These are phyloP conservation scores for Candidula unifasciata DNA, from an alignment of 2,888 invertebrate species.

Conservation along the genomic window DNA sequence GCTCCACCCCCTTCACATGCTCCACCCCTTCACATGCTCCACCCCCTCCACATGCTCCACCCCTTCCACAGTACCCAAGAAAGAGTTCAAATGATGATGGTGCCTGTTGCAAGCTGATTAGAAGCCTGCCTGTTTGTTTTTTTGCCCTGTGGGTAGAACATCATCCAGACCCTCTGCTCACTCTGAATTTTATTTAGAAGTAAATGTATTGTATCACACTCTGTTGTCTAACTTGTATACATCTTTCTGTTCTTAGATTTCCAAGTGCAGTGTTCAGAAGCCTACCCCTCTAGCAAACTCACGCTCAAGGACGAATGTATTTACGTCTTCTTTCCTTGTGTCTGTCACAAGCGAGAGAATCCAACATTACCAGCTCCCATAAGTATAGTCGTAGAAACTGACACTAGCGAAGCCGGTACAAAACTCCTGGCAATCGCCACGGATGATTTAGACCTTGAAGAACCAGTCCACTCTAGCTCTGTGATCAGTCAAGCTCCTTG, in stretches of 20 bases:
- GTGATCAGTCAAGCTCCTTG: constrained; percentile 3
- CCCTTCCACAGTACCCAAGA: too few relatives aligned
- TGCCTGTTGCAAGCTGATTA: too few relatives aligned
- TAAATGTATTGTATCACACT: too few relatives aligned
- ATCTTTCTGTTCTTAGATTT: not conserved
- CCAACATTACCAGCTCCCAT: not conserved
- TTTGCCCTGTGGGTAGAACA: too few relatives aligned
- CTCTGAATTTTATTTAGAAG: too few relatives aligned
- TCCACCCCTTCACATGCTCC: too few relatives aligned
- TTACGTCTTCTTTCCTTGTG: constrained; percentile 39
- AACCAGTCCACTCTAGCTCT: not conserved
- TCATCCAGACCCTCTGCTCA: too few relatives aligned
- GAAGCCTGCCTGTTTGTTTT: too few relatives aligned
- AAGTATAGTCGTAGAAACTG: constrained; percentile 1
- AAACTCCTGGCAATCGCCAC: constrained; percentile 49
- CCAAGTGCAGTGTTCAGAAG: not conserved
- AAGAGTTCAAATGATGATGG: too few relatives aligned
- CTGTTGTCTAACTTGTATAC: too few relatives aligned
- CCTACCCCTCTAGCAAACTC: not conserved
- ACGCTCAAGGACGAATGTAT: constrained; percentile 38
- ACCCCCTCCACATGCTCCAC: too few relatives aligned
- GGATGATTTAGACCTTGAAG: constrained; percentile 36
- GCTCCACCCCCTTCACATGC: too few relatives aligned
- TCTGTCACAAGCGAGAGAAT: not conserved
- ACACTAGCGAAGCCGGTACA: constrained; percentile 33